Conservation (phyloP, 2,888 invertebrate species). For the Elegia similella region DNA sequence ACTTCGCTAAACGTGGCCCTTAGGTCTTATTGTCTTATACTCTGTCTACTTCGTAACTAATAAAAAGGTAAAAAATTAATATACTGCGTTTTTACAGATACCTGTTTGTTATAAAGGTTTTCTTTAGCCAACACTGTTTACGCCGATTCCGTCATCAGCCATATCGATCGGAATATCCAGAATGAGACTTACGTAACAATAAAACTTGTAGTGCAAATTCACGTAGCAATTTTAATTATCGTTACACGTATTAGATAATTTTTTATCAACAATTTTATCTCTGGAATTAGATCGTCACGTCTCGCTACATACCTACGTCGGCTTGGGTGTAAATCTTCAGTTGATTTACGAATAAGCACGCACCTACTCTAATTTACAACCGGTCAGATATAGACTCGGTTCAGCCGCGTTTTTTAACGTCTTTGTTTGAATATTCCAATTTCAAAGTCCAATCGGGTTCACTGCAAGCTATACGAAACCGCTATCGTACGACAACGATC, state of each 20-base stretch:
- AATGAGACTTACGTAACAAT: neutral
- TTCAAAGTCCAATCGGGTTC: neutral
- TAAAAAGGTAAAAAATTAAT: too few relatives aligned
- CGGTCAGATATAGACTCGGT: constrained; percentile 45
- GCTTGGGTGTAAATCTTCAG: constrained; percentile 55
- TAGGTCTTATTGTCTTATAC: too few relatives aligned
- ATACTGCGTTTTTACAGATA: too few relatives aligned
- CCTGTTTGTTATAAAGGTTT: too few relatives aligned
- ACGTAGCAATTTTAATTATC: constrained; percentile 9
- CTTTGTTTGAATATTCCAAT: constrained; percentile 6
- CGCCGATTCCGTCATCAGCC: neutral
- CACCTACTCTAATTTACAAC: constrained; percentile 53
- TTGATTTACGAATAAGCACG: constrained; percentile 59
- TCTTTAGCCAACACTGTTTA: too few relatives aligned
- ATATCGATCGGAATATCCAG: neutral
- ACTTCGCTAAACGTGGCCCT: too few relatives aligned
- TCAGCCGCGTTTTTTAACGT: constrained; percentile 4
- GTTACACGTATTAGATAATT: neutral
- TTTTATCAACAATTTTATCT: constrained; percentile 20
- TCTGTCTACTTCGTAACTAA: too few relatives aligned
- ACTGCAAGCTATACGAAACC: neutral
- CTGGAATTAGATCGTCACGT: constrained; percentile 43
- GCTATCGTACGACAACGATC: too few relatives aligned
- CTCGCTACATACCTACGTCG: constrained; percentile 34
- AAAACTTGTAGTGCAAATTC: constrained; percentile 3